phyloP scores from a whole-genome alignment of 2,888 invertebrate genomes.

The Rapana venosa region DNA sequence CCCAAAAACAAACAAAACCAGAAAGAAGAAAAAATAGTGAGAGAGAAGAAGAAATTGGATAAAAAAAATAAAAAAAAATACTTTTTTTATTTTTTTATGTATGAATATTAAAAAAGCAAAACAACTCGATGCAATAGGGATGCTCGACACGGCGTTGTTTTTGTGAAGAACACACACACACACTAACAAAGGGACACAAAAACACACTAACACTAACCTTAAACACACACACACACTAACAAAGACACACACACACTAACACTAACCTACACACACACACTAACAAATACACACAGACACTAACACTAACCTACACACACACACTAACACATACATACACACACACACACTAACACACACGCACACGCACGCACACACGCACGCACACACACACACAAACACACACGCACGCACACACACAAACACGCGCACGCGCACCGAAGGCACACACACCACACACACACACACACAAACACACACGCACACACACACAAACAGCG shows the following conservation, averaged over 20 bases:
- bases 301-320: too few relatives aligned
- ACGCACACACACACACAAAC: neutral
- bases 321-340: too few relatives aligned
- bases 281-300: neutral
- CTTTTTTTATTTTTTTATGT: neutral
- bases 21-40: neutral
- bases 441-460: too few relatives aligned
- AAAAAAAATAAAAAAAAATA: neutral
- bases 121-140: too few relatives aligned
- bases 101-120: too few relatives aligned
- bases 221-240: neutral
- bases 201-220: neutral
- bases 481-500: neutral
- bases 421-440: too few relatives aligned
- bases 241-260: neutral
- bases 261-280: slow-evolving; percentile 7
- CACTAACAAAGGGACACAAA: too few relatives aligned
- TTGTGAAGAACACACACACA: too few relatives aligned
- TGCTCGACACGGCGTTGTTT: too few relatives aligned
- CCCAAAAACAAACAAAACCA: neutral
- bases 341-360: neutral
- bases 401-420: too few relatives aligned
- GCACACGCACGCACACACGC: neutral
- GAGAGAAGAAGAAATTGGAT: neutral
- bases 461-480: neutral